Percentiles rank a stretch among this genome's conserved stretches.
Conservation (phyloP, 2,113 vertebrate species). For the Danio rerio region GRCz12tu NC_133195.1:51273501-51274000, state of each 20-base stretch:
- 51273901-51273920: slow-evolving; percentile 97
- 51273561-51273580: slow-evolving; percentile 81
- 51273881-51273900: slow-evolving; percentile 93
- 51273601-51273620: slow-evolving; percentile 94
- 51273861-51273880: slow-evolving; percentile 93
- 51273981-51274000: too few species aligned
- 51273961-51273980: background rate
- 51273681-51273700: background rate
- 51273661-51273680: slow-evolving; percentile 98
- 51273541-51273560: slow-evolving; percentile 81
- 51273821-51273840: slow-evolving; percentile 94
- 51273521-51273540: slow-evolving; percentile 64
- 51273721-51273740: too few species aligned
- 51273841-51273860: slow-evolving; percentile 95
- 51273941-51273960: slow-evolving; percentile 89
- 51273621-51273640: slow-evolving; percentile 95
- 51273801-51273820: background rate
- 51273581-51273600: slow-evolving; percentile 92
- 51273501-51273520: slow-evolving; percentile 80
- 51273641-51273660: slow-evolving; percentile 93
- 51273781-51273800: too few species aligned
- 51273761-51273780: too few species aligned
- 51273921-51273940: slow-evolving; percentile 97
- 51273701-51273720: too few species aligned
- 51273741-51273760: too few species aligned